Evolutionary conservation across 2,888 invertebrate species (phyloP), one percentile per base, ranked within the genome.

Genomic region (Pseudeuparius sepicola): DNA sequence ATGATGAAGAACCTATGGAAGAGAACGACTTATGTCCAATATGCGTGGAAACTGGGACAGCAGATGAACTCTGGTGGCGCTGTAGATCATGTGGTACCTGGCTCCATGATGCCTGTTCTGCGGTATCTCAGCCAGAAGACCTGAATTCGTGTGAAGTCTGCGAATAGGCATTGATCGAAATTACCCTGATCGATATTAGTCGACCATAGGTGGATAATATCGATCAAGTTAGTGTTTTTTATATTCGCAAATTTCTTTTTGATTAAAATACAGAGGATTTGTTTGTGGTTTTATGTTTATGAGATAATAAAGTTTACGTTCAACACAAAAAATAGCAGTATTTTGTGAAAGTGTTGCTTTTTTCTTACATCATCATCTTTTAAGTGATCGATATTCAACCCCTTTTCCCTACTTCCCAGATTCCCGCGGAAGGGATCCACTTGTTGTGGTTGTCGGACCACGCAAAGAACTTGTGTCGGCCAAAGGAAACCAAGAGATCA

Each of bases 81-180:
- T 36, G 31, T 36, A 36, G 20, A 34, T 34, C 31, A 11, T 36
- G 34, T 31, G 29, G 34, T 18, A 31, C 30, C 15, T 36, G 36
- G 36, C 30, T 33, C 15, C 36, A 36, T 36, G 36, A 29, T 31
- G 31, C 23, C 24, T 36, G 34, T 6, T 10, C 12, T 36, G 36
- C 34, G 24, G 29, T 24, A 31, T 14, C 35, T 18, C 30, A 11
- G 18, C 29, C 30, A 35, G 29, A 35, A 35, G 35, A 35, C 23
- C 11, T 30, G 14, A 14, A 29, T 35, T 35, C 30, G 20, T 35
- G 34, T 35, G 23, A 17, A 35, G 3, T 14, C 13, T 35, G 29
- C 14, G 29, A 35, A 35, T 35, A 28, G 11, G 28, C 14, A 34
- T 34, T 34, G 34, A 15, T 27, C 34, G 27, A 34, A 17, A 34